Conservation (phyloP, 2,113 vertebrate genomes). For the Antennarius striatus region DNA sequence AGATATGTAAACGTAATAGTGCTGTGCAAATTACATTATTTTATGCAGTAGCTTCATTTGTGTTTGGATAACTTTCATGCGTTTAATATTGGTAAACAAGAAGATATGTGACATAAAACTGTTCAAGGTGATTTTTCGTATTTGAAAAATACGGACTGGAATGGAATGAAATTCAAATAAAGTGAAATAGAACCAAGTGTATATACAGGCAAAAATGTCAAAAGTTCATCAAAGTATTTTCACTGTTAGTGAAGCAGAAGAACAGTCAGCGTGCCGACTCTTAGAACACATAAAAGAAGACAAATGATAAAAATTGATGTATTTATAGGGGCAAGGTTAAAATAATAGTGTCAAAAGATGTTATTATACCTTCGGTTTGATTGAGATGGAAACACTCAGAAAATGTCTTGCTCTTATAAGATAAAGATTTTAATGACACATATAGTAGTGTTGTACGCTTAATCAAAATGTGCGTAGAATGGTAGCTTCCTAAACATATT, state of each 20-base stretch:
- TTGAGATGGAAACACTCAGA: slow-evolving; percentile 12
- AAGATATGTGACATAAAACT: not conserved
- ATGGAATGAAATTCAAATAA: not conserved
- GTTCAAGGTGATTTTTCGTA: too few relatives aligned
- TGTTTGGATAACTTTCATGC: not conserved
- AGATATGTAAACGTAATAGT: slow-evolving; percentile 26
- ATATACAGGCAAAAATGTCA: not conserved
- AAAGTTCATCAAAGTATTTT: not conserved
- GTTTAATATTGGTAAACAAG: slow-evolving; percentile 21
- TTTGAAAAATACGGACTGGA: too few relatives aligned
- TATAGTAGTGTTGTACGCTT: too few relatives aligned
- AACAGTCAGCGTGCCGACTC: not conserved
- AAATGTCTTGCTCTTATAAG: not conserved
- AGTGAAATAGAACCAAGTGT: not conserved
- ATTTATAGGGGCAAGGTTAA: slow-evolving; percentile 1
- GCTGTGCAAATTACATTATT: slow-evolving; percentile 12
- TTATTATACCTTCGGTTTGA: slow-evolving; percentile 4
- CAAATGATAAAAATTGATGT: not conserved
- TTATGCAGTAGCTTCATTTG: not conserved
- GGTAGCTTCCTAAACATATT: too few relatives aligned
- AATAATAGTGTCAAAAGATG: slow-evolving; percentile 13
- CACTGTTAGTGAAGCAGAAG: not conserved
- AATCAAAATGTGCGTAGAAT: too few relatives aligned
- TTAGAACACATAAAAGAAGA: not conserved
- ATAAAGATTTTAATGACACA: too few relatives aligned